These are phyloP conservation scores for Eolophus roseicapilla DNA, from an alignment of 2,113 vertebrate genomes.

Conservation along the genomic window DNA sequence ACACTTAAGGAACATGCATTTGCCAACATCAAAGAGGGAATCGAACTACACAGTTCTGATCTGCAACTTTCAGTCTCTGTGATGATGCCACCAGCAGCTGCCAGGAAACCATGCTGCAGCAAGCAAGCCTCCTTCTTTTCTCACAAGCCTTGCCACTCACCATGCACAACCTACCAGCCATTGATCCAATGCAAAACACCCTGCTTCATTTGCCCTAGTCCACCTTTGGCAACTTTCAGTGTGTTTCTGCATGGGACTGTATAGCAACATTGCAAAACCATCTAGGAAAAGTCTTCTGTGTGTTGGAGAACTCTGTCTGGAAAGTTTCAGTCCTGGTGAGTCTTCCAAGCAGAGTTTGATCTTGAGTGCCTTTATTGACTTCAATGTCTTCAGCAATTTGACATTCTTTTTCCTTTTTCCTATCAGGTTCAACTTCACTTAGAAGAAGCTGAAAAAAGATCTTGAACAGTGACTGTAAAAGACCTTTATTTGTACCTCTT, in stretches of 20 bases:
- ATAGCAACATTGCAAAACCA: not conserved
- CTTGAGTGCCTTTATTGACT: not conserved
- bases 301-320: not conserved
- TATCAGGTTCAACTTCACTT: not conserved
- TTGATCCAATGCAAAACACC: not conserved
- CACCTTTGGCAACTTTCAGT: not conserved
- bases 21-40: not conserved
- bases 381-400: not conserved
- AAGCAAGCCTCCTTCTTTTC: not conserved
- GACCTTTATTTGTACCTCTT: not conserved
- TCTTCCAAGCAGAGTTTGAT: not conserved
- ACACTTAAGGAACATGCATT: not conserved
- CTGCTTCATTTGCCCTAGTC: not conserved
- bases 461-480: not conserved
- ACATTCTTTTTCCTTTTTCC: not conserved
- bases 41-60: not conserved
- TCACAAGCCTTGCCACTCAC: not conserved
- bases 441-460: not conserved
- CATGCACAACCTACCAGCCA: not conserved
- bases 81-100: not conserved
- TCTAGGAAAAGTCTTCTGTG: not conserved
- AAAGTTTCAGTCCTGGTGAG: not conserved
- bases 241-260: not conserved
- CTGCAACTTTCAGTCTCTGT: not conserved
- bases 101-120: not conserved